Percentiles rank a stretch among this genome's conserved stretches.
These are phyloP conservation scores for Onychomys leucogaster DNA, from an alignment of 2,797 vertebrate species.

Conservation along the genomic window DNA sequence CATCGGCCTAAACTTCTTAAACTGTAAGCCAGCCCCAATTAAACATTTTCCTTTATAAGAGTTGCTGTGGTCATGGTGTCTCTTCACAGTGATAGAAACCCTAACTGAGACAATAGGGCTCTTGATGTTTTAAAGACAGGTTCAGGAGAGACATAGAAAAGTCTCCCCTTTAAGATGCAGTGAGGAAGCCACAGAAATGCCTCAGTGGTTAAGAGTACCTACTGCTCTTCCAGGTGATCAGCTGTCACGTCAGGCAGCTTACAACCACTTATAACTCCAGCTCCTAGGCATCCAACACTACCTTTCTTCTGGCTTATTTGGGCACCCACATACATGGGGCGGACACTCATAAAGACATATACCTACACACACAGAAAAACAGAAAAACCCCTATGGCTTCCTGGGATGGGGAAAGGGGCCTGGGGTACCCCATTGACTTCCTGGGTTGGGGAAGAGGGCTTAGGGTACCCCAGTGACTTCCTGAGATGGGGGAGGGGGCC, in stretches of 20 bases:
- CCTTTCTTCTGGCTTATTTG: not conserved
- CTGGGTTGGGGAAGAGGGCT: too few relatives aligned
- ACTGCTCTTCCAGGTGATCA: not conserved
- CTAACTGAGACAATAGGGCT: not conserved
- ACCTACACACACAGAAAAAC: not conserved
- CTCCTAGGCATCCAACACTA: not conserved
- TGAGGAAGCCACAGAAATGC: not conserved
- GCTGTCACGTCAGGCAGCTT: not conserved
- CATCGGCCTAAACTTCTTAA: not conserved
- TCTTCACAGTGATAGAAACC: not conserved
- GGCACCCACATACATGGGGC: not conserved
- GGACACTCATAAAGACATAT: not conserved
- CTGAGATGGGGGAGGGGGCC: not conserved
- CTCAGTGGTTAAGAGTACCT: not conserved
- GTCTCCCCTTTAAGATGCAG: not conserved
- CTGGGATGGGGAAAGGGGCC: too few relatives aligned
- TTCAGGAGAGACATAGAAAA: not conserved
- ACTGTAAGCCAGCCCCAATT: not conserved
- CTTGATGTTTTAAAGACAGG: slow-evolving; percentile 19
- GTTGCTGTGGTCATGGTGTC: not conserved
- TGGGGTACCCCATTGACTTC: too few relatives aligned
- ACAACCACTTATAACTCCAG: not conserved
- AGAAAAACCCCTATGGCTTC: not conserved
- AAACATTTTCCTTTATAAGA: not conserved
- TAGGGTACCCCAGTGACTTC: not conserved